phyloP scores from a whole-genome alignment of 53 echinoderm and acorn worm genomes.

The Arbacia lixula region DNA sequence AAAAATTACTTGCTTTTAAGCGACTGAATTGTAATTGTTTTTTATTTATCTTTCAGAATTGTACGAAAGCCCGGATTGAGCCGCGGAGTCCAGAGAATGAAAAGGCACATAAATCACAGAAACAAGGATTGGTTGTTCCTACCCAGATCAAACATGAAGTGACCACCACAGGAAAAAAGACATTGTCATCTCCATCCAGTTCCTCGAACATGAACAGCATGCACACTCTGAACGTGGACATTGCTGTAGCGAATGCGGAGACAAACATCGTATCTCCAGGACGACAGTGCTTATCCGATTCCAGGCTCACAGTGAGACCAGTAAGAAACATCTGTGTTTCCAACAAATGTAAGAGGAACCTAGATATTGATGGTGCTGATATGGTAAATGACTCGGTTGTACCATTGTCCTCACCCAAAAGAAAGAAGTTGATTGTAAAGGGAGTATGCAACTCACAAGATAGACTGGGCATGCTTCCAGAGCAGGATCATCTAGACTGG shows the following conservation, averaged over 20 bases:
- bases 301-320: constrained; percentile 70
- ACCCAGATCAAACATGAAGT: too few relatives aligned
- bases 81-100: constrained; percentile 14
- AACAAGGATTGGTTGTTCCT: not conserved
- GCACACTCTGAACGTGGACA: constrained; percentile 78
- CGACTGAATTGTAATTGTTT: too few relatives aligned
- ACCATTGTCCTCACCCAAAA: constrained; percentile 47
- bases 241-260: constrained; percentile 73
- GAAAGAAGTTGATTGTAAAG: constrained; percentile 45
- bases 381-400: not conserved
- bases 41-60: too few relatives aligned
- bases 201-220: constrained; percentile 16
- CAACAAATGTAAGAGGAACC: constrained; percentile 69
- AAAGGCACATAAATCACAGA: constrained; percentile 7
- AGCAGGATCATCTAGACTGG: constrained; percentile 52
- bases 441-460: constrained; percentile 25
- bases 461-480: not conserved
- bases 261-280: constrained; percentile 86
- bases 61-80: not conserved
- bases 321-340: constrained; percentile 66
- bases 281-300: constrained; percentile 86
- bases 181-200: constrained; percentile 2
- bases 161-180: too few relatives aligned
- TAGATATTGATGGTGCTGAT: constrained; percentile 65
- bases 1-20: too few relatives aligned